phyloP scores from a whole-genome alignment of 2,113 vertebrate species.

The Tenebrosternarchus preto region DNA sequence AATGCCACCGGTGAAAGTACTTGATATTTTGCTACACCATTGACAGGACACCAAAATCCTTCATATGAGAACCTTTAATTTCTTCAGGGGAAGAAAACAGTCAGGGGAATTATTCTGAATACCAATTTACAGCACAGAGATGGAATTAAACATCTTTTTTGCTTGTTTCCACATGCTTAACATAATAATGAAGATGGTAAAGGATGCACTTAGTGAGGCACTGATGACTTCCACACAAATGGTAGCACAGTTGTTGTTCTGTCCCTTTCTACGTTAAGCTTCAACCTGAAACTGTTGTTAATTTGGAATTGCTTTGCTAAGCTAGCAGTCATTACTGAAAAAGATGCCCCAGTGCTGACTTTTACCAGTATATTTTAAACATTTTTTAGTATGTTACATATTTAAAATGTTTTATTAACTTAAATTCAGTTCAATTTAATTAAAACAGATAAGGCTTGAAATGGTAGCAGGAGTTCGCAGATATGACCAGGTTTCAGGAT shows the following conservation, averaged over 20 bases:
- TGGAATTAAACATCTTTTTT: neutral
- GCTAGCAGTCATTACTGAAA: neutral
- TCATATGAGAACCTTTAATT: slow-evolving; percentile 18
- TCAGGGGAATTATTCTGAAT: slow-evolving; percentile 16
- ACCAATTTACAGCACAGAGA: slow-evolving; percentile 9
- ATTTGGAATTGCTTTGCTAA: neutral
- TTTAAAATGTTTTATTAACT: neutral
- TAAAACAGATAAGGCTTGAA: neutral
- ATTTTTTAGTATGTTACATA: neutral
- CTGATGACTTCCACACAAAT: slow-evolving; percentile 19
- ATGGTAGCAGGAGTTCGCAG: neutral
- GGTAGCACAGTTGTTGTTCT: neutral
- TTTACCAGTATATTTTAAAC: neutral
- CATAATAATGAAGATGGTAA: slow-evolving; percentile 38
- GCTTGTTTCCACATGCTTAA: slow-evolving; percentile 26
- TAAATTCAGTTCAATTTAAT: neutral
- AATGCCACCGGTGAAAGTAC: slow-evolving; percentile 28
- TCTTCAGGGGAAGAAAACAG: slow-evolving; percentile 7
- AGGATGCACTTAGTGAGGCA: slow-evolving; percentile 28
- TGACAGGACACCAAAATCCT: slow-evolving; percentile 37
- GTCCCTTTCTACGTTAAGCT: slow-evolving; percentile 11
- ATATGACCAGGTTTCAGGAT: neutral
- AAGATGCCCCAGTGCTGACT: slow-evolving; percentile 2
- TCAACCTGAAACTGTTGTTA: neutral
- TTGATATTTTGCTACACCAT: slow-evolving; percentile 40